A percentile compares a stretch with the other conserved stretches of the same genome.
Evolutionary conservation across 1,140 invertebrate genomes (phyloP).

Genomic region (Bombus confusus): DNA sequence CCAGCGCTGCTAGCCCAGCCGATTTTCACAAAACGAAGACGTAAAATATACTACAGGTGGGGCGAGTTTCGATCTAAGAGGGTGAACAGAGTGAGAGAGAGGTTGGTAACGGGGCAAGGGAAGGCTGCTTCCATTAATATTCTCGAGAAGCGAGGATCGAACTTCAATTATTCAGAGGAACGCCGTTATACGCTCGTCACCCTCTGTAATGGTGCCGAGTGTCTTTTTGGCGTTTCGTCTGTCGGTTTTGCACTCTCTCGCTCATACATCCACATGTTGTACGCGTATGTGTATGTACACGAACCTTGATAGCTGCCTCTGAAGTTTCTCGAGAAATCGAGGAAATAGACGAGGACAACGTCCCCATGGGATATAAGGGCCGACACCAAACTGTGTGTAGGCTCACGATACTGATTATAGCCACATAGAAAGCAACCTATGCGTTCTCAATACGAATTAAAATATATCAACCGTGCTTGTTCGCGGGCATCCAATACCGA

Average conservation of each 20-base stretch:
- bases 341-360: conserved; percentile 38
- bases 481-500: neutral
- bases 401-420: conserved; percentile 69
- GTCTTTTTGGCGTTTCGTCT: conserved; percentile 71
- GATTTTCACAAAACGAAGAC: conserved; percentile 24
- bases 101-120: neutral
- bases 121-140: conserved; percentile 62
- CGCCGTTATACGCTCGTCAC: conserved; percentile 72
- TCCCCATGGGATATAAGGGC: conserved; percentile 44
- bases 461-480: conserved; percentile 31
- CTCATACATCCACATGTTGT: neutral
- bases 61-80: conserved; percentile 46
- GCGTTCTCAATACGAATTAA: conserved; percentile 72
- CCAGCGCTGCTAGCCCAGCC: neutral
- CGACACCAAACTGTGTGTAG: neutral
- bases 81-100: conserved; percentile 13
- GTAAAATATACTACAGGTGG: conserved; percentile 38
- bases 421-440: conserved; percentile 41
- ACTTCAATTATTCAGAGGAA: conserved; percentile 72
- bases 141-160: conserved; percentile 69
- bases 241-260: conserved; percentile 41
- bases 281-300: neutral
- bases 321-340: conserved; percentile 54
- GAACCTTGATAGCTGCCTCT: conserved; percentile 2
- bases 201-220: conserved; percentile 68